Conservation (phyloP, 2,113 vertebrate species). For the Tilapia sparmanii region DNA sequence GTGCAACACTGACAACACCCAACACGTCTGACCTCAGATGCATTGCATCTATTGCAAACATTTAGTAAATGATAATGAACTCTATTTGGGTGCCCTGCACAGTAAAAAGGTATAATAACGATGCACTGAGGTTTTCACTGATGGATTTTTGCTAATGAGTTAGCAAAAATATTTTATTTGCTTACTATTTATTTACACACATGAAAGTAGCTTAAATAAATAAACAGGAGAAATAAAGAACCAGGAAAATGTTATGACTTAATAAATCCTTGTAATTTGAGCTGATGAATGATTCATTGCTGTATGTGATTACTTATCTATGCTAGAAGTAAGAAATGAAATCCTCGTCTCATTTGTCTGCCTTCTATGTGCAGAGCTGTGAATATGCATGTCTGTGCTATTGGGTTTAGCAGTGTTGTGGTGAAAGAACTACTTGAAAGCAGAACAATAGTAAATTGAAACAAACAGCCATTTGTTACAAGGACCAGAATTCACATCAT, state of each 20-base stretch:
- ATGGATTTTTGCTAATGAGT: neutral
- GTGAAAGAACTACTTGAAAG: neutral
- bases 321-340: neutral
- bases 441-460: neutral
- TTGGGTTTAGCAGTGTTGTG: neutral
- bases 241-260: neutral
- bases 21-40: neutral
- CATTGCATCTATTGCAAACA: neutral
- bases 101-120: fast-evolving
- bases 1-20: neutral
- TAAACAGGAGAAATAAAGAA: neutral
- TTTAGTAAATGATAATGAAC: neutral
- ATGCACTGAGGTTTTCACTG: neutral
- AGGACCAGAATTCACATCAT: neutral
- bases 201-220: neutral
- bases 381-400: neutral
- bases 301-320: neutral
- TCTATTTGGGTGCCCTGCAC: neutral
- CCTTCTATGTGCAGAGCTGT: neutral
- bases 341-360: neutral
- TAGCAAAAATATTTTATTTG: neutral
- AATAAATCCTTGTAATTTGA: neutral
- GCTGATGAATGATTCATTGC: neutral
- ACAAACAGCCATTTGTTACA: neutral
- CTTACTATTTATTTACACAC: neutral